These are phyloP conservation scores for Eubasilissa regina DNA, from an alignment of 1,140 invertebrate species.

Conservation along the genomic window DNA sequence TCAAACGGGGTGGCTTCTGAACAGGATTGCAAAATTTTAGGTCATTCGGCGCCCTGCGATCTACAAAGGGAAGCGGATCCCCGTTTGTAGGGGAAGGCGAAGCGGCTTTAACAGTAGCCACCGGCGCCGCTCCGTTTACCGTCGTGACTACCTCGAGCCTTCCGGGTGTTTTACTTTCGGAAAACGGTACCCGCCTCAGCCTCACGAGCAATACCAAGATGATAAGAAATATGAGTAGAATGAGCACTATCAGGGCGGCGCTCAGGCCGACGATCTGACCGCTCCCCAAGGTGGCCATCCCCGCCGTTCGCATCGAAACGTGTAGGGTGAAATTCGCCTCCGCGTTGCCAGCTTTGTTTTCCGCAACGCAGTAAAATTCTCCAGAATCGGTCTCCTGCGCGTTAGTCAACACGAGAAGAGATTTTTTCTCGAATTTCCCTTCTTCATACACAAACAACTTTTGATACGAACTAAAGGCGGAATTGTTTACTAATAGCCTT, in stretches of 20 bases:
- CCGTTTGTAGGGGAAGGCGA: slow-evolving; percentile 61
- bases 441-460: slow-evolving; percentile 86
- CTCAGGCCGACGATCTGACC: slow-evolving; percentile 90
- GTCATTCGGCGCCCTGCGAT: slow-evolving; percentile 68
- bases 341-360: slow-evolving; percentile 93
- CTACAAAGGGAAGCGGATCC: slow-evolving; percentile 69
- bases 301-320: slow-evolving; percentile 82
- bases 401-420: slow-evolving; percentile 87
- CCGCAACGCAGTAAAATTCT: slow-evolving; percentile 92
- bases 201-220: slow-evolving; percentile 82
- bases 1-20: slow-evolving; percentile 78
- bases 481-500: slow-evolving; percentile 84
- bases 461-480: slow-evolving; percentile 85
- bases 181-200: slow-evolving; percentile 78
- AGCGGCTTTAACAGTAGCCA: slow-evolving; percentile 65
- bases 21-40: slow-evolving; percentile 78
- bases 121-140: slow-evolving; percentile 73
- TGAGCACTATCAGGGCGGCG: slow-evolving; percentile 84
- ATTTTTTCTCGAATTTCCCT: slow-evolving; percentile 82
- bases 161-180: slow-evolving; percentile 83
- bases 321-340: slow-evolving; percentile 92
- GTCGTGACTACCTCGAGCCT: slow-evolving; percentile 80
- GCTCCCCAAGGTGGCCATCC: slow-evolving; percentile 85
- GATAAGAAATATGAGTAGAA: slow-evolving; percentile 83
- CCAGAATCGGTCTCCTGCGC: slow-evolving; percentile 90